Base-by-base conservation (phyloP, 1,140 invertebrate genomes). In the Elysia chlorotica region DNA sequence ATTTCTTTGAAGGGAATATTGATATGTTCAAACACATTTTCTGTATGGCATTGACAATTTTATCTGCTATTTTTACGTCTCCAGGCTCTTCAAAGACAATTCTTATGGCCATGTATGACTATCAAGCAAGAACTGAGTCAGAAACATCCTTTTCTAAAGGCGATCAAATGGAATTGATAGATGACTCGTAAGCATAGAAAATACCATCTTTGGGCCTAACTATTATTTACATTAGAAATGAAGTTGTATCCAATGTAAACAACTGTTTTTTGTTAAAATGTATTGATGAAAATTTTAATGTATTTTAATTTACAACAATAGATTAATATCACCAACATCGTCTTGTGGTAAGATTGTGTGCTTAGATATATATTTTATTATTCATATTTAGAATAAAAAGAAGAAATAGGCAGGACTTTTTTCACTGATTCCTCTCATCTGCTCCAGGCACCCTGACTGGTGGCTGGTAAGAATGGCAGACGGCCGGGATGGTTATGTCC, bases 401-500 rank as follows among this genome's bases (percentile, higher is more conserved):
- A 14, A n/a, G 19, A 31, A 4, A 65, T 14, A 30, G n/a, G n/a
- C n/a, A 10, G 28, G 28, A 10, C 0, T 65, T 56, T 36, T 65
- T 36, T 65, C 63, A 36, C 35, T 0, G 17, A 1, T 37, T 0
- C 36, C n/a, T 36, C 41, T n/a, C n/a, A n/a, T n/a, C n/a, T n/a
- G n/a, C n/a, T n/a, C n/a, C n/a, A 70, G 67, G n/a, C 67, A 70
- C 28, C 21, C 67, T 4, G 67, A 70, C 61, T 87, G 86, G 86
- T 86, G 82, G 81, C 71, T 80, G 48, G 86, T 82, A 17, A 57
- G 71, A 35, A 81, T 85, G 69, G 59, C 75, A 19, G 71, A 72
- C 53, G 72, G 74, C 23, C 28, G 21, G 14, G 76, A 81, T 38
- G 86, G 86, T 31, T 87, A 86, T 73, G 84, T 87, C 21, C 86